These are phyloP conservation scores for Chalcosyrphus nemorum DNA, from an alignment of 2,888 invertebrate species.

Conservation along the genomic window DNA sequence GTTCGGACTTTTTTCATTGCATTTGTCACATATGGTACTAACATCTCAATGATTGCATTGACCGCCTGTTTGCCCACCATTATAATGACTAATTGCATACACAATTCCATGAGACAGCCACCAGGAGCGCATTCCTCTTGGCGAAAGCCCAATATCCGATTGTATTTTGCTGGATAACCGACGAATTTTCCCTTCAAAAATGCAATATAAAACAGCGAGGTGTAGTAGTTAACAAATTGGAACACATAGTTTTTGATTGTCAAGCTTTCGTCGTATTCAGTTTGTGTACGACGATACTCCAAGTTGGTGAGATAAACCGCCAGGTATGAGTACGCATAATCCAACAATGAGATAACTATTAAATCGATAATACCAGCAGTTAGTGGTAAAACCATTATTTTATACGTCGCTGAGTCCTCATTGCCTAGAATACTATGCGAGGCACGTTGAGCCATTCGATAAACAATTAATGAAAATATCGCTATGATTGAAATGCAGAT, in stretches of 20 bases:
- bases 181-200: conserved; percentile 90
- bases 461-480: conserved; percentile 90
- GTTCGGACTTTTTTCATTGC: conserved; percentile 81
- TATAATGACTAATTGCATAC: conserved; percentile 92
- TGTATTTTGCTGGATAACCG: conserved; percentile 90
- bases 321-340: conserved; percentile 86
- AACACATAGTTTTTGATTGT: conserved; percentile 93
- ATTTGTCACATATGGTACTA: conserved; percentile 85
- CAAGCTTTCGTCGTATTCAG: conserved; percentile 92
- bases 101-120: conserved; percentile 92
- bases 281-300: conserved; percentile 90
- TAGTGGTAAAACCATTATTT: conserved; percentile 87
- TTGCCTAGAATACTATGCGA: conserved; percentile 84
- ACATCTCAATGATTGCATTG: conserved; percentile 89
- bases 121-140: conserved; percentile 92
- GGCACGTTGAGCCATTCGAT: conserved; percentile 87
- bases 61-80: conserved; percentile 94
- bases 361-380: conserved; percentile 91
- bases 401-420: conserved; percentile 83
- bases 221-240: conserved; percentile 95
- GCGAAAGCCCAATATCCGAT: conserved; percentile 86
- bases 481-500: conserved; percentile 87
- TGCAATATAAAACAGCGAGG: conserved; percentile 93
- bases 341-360: conserved; percentile 89
- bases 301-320: conserved; percentile 88